Percentiles rank a stretch among this genome's conserved stretches.
These are phyloP conservation scores for Anhinga anhinga DNA, from an alignment of 2,113 vertebrate genomes.

Conservation along the genomic window DNA sequence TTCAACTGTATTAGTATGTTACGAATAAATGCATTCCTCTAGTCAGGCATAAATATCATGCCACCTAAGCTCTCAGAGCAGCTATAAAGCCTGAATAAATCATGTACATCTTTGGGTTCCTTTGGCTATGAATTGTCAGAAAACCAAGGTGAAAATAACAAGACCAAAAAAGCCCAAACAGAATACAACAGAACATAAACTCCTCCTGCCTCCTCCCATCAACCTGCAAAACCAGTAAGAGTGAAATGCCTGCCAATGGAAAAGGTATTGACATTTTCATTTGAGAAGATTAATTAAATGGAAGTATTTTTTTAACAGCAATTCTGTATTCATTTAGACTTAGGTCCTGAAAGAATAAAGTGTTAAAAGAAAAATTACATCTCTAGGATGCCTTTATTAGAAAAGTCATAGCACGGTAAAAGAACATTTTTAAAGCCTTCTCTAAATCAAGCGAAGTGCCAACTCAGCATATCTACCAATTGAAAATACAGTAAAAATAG, in stretches of 20 bases:
- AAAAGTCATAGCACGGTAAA: slow-evolving; percentile 14
- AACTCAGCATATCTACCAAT: slow-evolving; percentile 37
- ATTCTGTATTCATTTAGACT: not conserved
- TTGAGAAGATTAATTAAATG: not conserved
- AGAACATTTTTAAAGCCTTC: slow-evolving; percentile 16
- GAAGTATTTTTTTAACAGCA: not conserved
- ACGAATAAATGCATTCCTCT: not conserved
- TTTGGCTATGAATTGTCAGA: slow-evolving; percentile 33
- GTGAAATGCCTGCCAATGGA: not conserved
- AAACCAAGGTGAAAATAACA: slow-evolving; percentile 16
- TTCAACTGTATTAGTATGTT: not conserved
- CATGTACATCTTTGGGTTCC: not conserved
- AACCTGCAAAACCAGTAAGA: not conserved
- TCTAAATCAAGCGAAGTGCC: slow-evolving; percentile 40
- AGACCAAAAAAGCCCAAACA: not conserved
- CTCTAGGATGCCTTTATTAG: slow-evolving; percentile 9
- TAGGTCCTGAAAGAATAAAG: not conserved
- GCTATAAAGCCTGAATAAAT: not conserved
- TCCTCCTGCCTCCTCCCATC: not conserved
- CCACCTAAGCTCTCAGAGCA: not conserved
- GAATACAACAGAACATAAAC: not conserved
- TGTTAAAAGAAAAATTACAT: not conserved
- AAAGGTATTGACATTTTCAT: not conserved
- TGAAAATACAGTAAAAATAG: slow-evolving; percentile 56
- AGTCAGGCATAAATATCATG: not conserved